Evolutionary conservation across 1,140 invertebrate species (phyloP).

Genomic region (Drosophila guanche): DNA sequence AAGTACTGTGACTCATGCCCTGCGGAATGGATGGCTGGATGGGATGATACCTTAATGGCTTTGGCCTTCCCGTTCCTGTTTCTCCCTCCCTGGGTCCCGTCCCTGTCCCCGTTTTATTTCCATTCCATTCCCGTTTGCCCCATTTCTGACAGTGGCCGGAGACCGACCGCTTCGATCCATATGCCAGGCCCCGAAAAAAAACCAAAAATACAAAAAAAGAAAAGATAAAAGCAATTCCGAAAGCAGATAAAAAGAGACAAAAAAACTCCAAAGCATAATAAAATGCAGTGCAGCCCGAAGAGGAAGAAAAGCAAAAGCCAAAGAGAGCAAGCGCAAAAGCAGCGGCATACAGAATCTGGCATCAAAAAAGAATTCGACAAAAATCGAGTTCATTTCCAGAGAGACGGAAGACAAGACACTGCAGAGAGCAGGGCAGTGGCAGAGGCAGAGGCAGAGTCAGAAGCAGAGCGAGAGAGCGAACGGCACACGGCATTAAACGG

Average conservation of each 20-base stretch:
- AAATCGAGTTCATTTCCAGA: conserved; percentile 68
- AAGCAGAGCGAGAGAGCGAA: conserved; percentile 17
- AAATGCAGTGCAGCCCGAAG: conserved; percentile 10
- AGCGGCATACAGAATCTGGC: conserved; percentile 54
- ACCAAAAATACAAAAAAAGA: background rate
- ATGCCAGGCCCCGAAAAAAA: conserved; percentile 18
- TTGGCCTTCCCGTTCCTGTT: conserved; percentile 7
- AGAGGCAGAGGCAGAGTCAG: background rate
- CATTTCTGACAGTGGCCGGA: conserved; percentile 40
- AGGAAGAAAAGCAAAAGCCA: conserved; percentile 35
- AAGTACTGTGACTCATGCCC: conserved; percentile 28
- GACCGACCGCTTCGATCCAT: conserved; percentile 37
- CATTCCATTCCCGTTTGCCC: conserved; percentile 11
- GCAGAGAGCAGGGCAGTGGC: background rate
- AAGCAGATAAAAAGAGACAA: conserved; percentile 40
- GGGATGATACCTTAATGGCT: conserved; percentile 2
- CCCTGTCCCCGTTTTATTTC: background rate
- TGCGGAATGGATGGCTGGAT: background rate
- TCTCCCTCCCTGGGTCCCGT: conserved; percentile 2
- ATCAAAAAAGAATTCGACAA: conserved; percentile 73
- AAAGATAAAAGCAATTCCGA: conserved; percentile 61
- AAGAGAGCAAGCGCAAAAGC: conserved; percentile 43
- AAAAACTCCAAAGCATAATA: conserved; percentile 18
- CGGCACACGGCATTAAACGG: conserved; percentile 56
- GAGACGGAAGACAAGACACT: conserved; percentile 11